Evolutionary conservation across 2,888 invertebrate genomes (phyloP).

Genomic region (Dendrolimus pini): DNA sequence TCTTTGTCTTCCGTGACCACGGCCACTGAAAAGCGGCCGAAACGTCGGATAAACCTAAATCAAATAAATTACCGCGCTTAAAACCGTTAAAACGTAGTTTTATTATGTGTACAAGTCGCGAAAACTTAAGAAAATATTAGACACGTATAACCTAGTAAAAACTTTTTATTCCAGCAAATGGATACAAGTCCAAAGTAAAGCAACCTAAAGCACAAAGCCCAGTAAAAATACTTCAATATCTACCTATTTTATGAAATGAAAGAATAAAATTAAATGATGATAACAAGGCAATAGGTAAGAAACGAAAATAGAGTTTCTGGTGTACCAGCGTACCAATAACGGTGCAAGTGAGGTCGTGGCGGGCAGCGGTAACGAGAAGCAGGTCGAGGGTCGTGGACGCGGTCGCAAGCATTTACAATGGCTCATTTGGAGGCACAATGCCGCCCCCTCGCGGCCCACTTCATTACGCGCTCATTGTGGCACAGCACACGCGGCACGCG

Average conservation of each 20-base stretch:
- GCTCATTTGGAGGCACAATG: constrained; percentile 66
- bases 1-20: too few species aligned
- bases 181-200: too few species aligned
- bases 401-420: constrained; percentile 46
- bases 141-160: too few species aligned
- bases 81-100: too few species aligned
- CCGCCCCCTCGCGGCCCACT: constrained; percentile 71
- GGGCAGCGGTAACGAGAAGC: constrained; percentile 46
- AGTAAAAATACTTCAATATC: too few species aligned
- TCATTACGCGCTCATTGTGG: constrained; percentile 75
- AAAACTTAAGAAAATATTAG: too few species aligned
- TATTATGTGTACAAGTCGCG: too few species aligned
- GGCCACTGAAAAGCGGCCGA: too few species aligned
- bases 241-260: background rate
- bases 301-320: constrained; percentile 21
- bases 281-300: constrained; percentile 1
- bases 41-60: too few species aligned
- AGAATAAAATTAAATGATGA: background rate
- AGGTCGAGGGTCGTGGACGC: constrained; percentile 50
- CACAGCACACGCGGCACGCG: constrained; percentile 32
- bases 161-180: too few species aligned
- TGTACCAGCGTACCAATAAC: constrained; percentile 1
- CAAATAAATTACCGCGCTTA: too few species aligned
- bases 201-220: too few species aligned
- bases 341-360: constrained; percentile 24